Conservation (phyloP, 2,888 invertebrate species). For the Nomada flava region DNA sequence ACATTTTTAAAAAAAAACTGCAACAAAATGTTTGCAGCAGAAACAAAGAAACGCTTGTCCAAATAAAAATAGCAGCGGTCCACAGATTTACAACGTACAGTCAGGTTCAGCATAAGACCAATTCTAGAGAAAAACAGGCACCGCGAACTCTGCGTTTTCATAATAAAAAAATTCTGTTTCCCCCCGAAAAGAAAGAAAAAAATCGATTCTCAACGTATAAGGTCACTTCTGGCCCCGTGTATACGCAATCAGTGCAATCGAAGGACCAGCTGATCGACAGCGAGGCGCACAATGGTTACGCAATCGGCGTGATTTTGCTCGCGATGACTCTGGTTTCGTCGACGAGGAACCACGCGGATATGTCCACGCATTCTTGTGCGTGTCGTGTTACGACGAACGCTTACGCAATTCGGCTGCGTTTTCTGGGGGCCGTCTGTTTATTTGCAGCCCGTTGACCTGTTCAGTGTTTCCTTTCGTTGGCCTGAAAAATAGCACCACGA, state of each 20-base stretch:
- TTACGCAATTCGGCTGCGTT: constrained; percentile 55
- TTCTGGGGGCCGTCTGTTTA: constrained; percentile 65
- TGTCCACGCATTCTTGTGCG: constrained; percentile 73
- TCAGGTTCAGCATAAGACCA: no score
- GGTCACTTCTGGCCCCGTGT: background rate
- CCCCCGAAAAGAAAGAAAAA: background rate
- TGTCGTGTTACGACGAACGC: constrained; percentile 57
- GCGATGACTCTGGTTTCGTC: constrained; percentile 24
- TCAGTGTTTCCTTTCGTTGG: constrained; percentile 47
- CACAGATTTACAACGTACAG: no score
- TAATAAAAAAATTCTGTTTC: no score
- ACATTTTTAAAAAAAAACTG: no score
- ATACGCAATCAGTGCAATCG: background rate
- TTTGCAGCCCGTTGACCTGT: constrained; percentile 63
- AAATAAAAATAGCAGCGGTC: no score
- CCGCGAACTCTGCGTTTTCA: no score
- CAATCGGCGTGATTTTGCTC: constrained; percentile 46
- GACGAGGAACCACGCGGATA: constrained; percentile 50
- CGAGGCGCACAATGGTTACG: constrained; percentile 34
- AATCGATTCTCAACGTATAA: background rate
- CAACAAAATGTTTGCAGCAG: no score
- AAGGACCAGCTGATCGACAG: constrained; percentile 58
- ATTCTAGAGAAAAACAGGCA: no score
- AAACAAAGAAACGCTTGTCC: no score
- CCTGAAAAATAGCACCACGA: background rate